Conservation (phyloP, 2,113 vertebrate species). For the Siphamia tubifer region DNA sequence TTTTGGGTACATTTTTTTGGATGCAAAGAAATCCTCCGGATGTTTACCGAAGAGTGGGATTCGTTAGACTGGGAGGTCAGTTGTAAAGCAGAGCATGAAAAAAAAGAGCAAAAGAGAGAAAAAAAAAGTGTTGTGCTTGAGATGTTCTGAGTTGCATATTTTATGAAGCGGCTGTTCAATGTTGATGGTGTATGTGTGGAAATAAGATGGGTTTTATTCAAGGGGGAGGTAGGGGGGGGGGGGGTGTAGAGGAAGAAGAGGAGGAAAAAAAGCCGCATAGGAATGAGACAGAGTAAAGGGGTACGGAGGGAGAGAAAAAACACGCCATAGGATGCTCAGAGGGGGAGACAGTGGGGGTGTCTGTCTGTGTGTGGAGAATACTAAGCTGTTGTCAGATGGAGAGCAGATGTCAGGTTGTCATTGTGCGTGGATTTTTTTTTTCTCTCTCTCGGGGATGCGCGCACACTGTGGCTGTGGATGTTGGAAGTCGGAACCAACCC, state of each 20-base stretch:
- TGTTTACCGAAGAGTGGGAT: conserved; percentile 83
- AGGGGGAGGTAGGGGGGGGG: too few species aligned
- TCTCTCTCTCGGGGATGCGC: too few species aligned
- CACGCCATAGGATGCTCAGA: conserved; percentile 25
- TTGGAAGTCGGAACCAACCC: too few species aligned
- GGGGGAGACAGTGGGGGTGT: conserved; percentile 31
- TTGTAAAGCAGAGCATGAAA: conserved; percentile 59
- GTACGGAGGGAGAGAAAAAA: conserved; percentile 28
- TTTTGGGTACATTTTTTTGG: conserved; percentile 67
- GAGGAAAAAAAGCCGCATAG: conserved; percentile 66
- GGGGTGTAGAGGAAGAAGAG: too few species aligned
- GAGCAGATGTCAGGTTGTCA: conserved; percentile 78
- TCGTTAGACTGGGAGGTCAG: conserved; percentile 83
- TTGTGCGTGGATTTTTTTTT: conserved; percentile 55
- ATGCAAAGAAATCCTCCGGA: conserved; percentile 80
- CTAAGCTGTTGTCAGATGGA: conserved; percentile 81
- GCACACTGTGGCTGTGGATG: too few species aligned
- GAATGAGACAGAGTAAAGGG: conserved; percentile 69
- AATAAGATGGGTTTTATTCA: conserved; percentile 56
- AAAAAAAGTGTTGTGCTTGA: conserved; percentile 61
- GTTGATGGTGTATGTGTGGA: conserved; percentile 45
- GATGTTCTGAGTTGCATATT: conserved; percentile 63
- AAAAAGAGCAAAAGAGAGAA: too few species aligned
- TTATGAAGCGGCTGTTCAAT: conserved; percentile 47
- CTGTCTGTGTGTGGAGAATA: conserved; percentile 86